Evolutionary conservation across 2,888 invertebrate genomes (phyloP), one percentile per base, ranked within the genome.

Genomic region (Sclerodermus sp.): DNA sequence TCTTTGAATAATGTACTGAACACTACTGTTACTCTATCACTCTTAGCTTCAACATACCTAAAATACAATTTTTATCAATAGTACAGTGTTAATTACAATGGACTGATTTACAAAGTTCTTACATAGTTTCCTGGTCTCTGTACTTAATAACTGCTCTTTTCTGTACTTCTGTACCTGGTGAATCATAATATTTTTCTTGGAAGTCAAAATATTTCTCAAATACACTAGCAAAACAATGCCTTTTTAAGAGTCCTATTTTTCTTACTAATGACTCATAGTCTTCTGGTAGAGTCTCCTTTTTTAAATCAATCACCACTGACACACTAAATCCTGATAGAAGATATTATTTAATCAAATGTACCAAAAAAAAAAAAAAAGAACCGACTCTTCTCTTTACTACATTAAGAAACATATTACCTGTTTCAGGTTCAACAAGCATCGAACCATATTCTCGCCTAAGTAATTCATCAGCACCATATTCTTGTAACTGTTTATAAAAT

Each of bases 121-220:
- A 98, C 96, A 99, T 85, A 46, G 98, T 98, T 82, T 99, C 99
- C 83, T 99, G 96, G 79, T 95, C 96, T 70, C 99, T 86, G 80
- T 98, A 99, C 81, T 98, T 93, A 78, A 99, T 97, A 61, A 99
- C 96, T 51, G 99, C 99, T 67, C 94, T 85, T 79, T 94, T 91
- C 70, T 94, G 91, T 23, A 91, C 90, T 72, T 92, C 89, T 1
- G 94, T 96, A 50, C 60, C 66, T 78, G 97, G 96, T 79, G 94
- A 93, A 76, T 96, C 90, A 80, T 98, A 98, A 83, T 98, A 99
- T 66, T 90, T 87, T 78, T 96, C 95, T 82, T 99, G 97, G 80
- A 93, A 93, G 78, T 96, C 91, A 81, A 99, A 99, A 83, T 99
- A 99, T 77, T 98, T 97, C 79, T 99, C 97, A 81, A 99, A 99